These are phyloP conservation scores for Phasia obesa DNA, from an alignment of 2,888 invertebrate species.

Conservation along the genomic window DNA sequence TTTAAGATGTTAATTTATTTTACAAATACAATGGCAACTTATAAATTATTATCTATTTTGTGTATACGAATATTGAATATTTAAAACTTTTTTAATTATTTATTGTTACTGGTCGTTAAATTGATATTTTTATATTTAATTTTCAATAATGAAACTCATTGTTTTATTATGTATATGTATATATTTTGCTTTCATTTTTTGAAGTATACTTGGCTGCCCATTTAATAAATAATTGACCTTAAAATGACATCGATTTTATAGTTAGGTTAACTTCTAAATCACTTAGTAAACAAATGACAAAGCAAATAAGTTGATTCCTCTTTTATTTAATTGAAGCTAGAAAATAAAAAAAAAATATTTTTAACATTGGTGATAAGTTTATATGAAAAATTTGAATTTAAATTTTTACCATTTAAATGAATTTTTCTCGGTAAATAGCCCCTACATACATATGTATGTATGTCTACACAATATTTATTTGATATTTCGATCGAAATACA, in stretches of 20 bases:
- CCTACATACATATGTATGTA: too few species aligned
- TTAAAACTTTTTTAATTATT: slow-evolving; percentile 16
- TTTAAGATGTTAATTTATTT: background rate
- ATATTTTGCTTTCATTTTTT: background rate
- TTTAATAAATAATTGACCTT: slow-evolving; percentile 61
- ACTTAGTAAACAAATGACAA: background rate
- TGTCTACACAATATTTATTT: too few species aligned
- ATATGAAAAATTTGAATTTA: too few species aligned
- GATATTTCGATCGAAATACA: too few species aligned
- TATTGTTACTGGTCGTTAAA: slow-evolving; percentile 53
- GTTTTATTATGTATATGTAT: slow-evolving; percentile 10
- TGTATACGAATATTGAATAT: background rate
- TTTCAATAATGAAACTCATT: slow-evolving; percentile 54
- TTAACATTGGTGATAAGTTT: too few species aligned
- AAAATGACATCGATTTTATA: slow-evolving; percentile 48
- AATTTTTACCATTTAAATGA: too few species aligned
- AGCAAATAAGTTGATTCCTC: slow-evolving; percentile 1
- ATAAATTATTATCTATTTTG: slow-evolving; percentile 1
- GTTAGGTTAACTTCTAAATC: background rate
- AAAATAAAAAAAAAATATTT: too few species aligned
- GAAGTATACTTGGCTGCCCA: slow-evolving; percentile 34
- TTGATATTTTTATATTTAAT: slow-evolving; percentile 12
- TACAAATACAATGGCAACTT: slow-evolving; percentile 45
- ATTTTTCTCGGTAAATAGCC: too few species aligned
- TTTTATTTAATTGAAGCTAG: background rate